Evolutionary conservation across 2,888 invertebrate species (phyloP).

Genomic region (Cyaniris semiargus): DNA sequence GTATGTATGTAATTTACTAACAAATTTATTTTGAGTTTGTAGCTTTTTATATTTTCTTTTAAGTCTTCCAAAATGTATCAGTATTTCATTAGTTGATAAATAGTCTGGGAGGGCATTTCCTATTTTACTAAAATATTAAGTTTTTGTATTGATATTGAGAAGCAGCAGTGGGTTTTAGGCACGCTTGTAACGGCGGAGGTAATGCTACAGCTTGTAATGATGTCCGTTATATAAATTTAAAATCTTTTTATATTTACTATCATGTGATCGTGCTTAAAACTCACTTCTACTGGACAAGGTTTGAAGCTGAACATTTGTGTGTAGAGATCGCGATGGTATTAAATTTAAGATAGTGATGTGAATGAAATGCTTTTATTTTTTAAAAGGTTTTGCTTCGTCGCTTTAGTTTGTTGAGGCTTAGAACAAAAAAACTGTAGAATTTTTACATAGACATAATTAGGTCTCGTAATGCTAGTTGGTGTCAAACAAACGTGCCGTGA

Average conservation of each 20-base stretch:
- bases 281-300: constrained; percentile 40
- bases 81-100: constrained; percentile 55
- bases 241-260: background rate
- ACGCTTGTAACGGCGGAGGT: background rate
- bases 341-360: constrained; percentile 59
- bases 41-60: constrained; percentile 43
- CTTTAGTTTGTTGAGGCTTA: constrained; percentile 37
- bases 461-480: background rate
- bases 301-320: constrained; percentile 52
- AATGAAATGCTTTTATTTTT: constrained; percentile 71
- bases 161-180: constrained; percentile 32
- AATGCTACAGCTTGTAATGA: background rate
- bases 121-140: constrained; percentile 72
- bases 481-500: background rate
- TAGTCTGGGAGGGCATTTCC: constrained; percentile 71
- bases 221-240: no score
- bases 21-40: constrained; percentile 24
- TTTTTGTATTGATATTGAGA: constrained; percentile 46
- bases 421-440: background rate
- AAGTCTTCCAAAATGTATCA: constrained; percentile 59
- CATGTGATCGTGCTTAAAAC: background rate
- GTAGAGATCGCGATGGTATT: constrained; percentile 50
- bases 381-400: constrained; percentile 57
- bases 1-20: constrained; percentile 20
- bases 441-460: background rate